Evolutionary conservation across 2,888 invertebrate genomes (phyloP), one percentile per base, ranked within the genome.

Genomic region (Acanthococcus lagerstroemiae): DNA sequence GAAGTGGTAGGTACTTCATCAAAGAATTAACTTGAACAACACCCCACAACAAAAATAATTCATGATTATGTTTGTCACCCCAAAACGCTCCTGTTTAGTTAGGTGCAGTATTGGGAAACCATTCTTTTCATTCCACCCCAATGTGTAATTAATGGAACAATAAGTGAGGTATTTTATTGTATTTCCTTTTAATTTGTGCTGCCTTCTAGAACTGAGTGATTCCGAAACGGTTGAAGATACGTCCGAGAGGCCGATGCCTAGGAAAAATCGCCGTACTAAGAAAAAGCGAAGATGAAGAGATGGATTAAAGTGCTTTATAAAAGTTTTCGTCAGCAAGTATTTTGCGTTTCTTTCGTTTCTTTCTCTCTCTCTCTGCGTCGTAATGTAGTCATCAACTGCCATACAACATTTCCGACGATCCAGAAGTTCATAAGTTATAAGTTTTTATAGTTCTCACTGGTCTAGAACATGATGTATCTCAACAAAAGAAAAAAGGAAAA

Each of bases 201-300:
- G 24, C 21, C 12, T 24, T 63, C 22, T 25, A 30, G 63, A 63
- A 37, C 27, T 63, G 17, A 63, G 63, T 19, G 63, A 63, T 63
- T 63, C 54, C 3, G 63, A 63, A 44, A 52, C 22, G 22, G 63
- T 52, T 2, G 63, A 63, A 7, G 63, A 63, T 9, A 17, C 54
- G 9, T 37, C 30, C 30, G 54, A 63, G 22, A 63, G 54, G 25
- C 52, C 27, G 9, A 27, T 54, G 1, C 19, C 37, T 9, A 63
- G 27, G 30, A 52, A 52, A 27, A 63, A 63, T 63, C 63, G 63
- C 37, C 54, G 63, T 27, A 22, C 63, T 12, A 63, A 63, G 54
- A 63, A 63, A 54, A 50, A 52, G 24, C 50, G 63, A 52, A 52
- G 63, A 63, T 50, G 30, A 54, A 52, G n/a, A 24, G 19, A 22